These are phyloP conservation scores for Parnassius smintheus DNA, from an alignment of 2,888 invertebrate genomes.

Conservation along the genomic window DNA sequence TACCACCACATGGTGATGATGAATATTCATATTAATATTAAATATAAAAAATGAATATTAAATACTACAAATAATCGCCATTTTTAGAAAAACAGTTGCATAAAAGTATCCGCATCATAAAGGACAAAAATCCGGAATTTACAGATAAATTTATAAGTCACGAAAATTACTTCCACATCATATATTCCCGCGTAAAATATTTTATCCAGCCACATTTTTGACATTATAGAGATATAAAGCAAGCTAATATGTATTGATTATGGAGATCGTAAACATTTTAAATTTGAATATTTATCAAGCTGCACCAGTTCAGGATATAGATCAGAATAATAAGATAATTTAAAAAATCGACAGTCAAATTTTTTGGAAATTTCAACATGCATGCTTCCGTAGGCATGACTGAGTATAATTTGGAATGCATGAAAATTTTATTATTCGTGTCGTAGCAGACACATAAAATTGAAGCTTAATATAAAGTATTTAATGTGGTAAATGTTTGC, in stretches of 20 bases:
- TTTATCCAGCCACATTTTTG: slow-evolving; percentile 17
- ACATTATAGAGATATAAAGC: slow-evolving; percentile 17
- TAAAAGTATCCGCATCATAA: slow-evolving; percentile 16
- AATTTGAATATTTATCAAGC: slow-evolving; percentile 6
- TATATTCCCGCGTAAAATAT: slow-evolving; percentile 27
- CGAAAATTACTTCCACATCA: slow-evolving; percentile 28
- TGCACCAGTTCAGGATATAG: slow-evolving; percentile 2
- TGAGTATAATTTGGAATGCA: slow-evolving; percentile 15
- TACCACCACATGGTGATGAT: too few species aligned
- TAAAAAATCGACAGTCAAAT: slow-evolving; percentile 10
- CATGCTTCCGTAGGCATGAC: slow-evolving; percentile 7
- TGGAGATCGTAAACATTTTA: slow-evolving; percentile 9
- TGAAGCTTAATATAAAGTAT: slow-evolving; percentile 10
- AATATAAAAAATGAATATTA: too few species aligned
- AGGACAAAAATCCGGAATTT: slow-evolving; percentile 19
- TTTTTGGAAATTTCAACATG: slow-evolving; percentile 9
- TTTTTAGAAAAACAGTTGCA: too few species aligned
- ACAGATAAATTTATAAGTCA: slow-evolving; percentile 24
- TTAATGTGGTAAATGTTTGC: slow-evolving; percentile 4
- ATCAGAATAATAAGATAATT: slow-evolving; percentile 14
- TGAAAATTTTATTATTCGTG: slow-evolving; percentile 20
- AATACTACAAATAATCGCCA: too few species aligned
- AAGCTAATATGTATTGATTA: slow-evolving; percentile 6
- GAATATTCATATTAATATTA: too few species aligned
- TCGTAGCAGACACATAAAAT: slow-evolving; percentile 1